A percentile compares a stretch with the other conserved stretches of the same genome.
Evolutionary conservation across 2,113 vertebrate genomes (phyloP).

Genomic region (Tapirus terrestris): DNA sequence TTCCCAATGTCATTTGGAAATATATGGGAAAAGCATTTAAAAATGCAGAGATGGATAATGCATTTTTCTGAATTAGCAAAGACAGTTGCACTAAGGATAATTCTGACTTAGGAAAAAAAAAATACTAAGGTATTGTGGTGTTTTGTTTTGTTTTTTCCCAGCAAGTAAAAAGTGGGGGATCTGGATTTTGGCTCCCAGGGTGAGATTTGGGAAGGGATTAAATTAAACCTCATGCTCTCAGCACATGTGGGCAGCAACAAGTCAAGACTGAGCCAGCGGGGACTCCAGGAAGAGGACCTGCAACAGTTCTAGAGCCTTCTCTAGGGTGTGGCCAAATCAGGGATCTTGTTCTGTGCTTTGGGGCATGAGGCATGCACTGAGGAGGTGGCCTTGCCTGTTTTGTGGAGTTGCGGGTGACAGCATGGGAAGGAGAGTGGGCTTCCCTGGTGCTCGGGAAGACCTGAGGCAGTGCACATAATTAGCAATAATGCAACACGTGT

Average conservation of each 20-base stretch:
- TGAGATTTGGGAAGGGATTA: not conserved
- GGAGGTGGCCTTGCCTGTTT: not conserved
- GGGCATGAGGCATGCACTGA: not conserved
- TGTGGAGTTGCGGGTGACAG: not conserved
- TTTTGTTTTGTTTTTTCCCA: not conserved
- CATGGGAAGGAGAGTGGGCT: not conserved
- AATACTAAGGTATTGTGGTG: too few species aligned
- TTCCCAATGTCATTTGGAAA: not conserved
- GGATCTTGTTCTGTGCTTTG: not conserved
- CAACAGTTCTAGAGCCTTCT: not conserved
- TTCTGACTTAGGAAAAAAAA: not conserved
- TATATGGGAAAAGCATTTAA: not conserved
- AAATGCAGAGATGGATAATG: not conserved
- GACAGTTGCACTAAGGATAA: not conserved
- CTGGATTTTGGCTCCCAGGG: not conserved
- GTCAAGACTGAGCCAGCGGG: not conserved
- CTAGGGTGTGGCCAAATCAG: not conserved
- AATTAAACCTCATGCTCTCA: not conserved
- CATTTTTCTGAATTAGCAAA: not conserved
- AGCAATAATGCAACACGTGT: not conserved
- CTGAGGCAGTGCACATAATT: fast-evolving
- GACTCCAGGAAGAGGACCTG: not conserved
- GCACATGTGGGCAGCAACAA: not conserved
- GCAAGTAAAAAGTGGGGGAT: not conserved
- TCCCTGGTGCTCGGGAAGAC: not conserved